A percentile compares a stretch with the other conserved stretches of the same genome.
Evolutionary conservation across 2,797 vertebrate species (phyloP).

Genomic region (Diceros bicornis): DNA sequence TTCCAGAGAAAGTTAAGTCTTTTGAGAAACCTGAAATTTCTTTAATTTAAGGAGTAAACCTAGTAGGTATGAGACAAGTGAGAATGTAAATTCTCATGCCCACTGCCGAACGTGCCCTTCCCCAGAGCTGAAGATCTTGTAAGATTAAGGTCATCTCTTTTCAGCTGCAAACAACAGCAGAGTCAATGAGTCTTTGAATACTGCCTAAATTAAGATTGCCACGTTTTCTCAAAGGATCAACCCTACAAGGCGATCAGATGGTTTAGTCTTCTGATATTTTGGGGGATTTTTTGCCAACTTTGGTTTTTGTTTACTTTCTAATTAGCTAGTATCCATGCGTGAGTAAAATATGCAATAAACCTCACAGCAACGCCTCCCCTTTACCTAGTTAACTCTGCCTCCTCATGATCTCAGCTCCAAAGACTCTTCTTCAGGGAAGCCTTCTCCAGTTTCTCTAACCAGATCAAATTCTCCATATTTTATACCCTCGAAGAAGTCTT

Average conservation of each 20-base stretch:
- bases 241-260: neutral
- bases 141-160: neutral
- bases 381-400: neutral
- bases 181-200: neutral
- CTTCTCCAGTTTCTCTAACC: neutral
- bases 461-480: neutral
- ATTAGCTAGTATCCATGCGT: neutral
- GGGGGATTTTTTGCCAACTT: neutral
- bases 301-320: constrained; percentile 1
- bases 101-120: neutral
- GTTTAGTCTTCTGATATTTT: neutral
- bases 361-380: neutral
- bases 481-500: neutral
- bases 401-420: neutral
- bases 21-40: constrained; percentile 68
- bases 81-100: neutral
- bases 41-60: constrained; percentile 36
- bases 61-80: neutral
- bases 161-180: neutral
- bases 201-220: neutral
- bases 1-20: constrained; percentile 61
- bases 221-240: neutral
- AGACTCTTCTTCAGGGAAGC: neutral
- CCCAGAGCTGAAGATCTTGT: neutral
- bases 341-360: neutral